Evolutionary conservation across 1,140 invertebrate genomes (phyloP).

Genomic region (Lasioglossum albipes): DNA sequence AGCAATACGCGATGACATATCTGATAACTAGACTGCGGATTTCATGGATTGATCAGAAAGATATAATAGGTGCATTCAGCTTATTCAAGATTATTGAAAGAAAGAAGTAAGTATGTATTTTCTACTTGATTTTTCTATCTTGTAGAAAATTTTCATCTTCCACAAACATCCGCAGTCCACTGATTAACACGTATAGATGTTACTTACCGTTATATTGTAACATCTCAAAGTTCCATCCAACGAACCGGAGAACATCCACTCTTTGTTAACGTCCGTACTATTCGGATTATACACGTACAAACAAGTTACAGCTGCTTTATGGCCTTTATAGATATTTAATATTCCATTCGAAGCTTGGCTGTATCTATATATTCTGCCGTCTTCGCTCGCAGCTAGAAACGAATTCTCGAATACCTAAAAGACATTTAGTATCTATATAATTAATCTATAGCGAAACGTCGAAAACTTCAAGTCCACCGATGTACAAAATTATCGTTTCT

Average conservation of each 20-base stretch:
- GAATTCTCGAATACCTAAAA: slow-evolving; percentile 76
- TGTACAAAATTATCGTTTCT: not conserved
- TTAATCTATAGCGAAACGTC: not conserved
- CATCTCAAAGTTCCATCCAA: slow-evolving; percentile 82
- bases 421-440: not conserved
- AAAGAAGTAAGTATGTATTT: too few relatives aligned
- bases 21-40: too few relatives aligned
- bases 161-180: too few relatives aligned
- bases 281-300: slow-evolving; percentile 75
- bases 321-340: slow-evolving; percentile 78
- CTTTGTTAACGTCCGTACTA: slow-evolving; percentile 75
- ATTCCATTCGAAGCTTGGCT: slow-evolving; percentile 73
- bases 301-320: slow-evolving; percentile 82
- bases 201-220: slow-evolving; percentile 81
- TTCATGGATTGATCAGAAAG: too few relatives aligned
- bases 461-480: not conserved
- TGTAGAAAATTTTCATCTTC: too few relatives aligned
- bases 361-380: slow-evolving; percentile 77
- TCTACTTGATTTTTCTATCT: too few relatives aligned
- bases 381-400: slow-evolving; percentile 78
- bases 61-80: too few relatives aligned
- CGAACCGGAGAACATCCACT: slow-evolving; percentile 82
- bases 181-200: not conserved
- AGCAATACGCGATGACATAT: too few relatives aligned
- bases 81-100: too few relatives aligned